Percentiles rank a stretch among this genome's conserved stretches.
Evolutionary conservation across 2,797 vertebrate species (phyloP).

Genomic region (Falco biarmicus): DNA sequence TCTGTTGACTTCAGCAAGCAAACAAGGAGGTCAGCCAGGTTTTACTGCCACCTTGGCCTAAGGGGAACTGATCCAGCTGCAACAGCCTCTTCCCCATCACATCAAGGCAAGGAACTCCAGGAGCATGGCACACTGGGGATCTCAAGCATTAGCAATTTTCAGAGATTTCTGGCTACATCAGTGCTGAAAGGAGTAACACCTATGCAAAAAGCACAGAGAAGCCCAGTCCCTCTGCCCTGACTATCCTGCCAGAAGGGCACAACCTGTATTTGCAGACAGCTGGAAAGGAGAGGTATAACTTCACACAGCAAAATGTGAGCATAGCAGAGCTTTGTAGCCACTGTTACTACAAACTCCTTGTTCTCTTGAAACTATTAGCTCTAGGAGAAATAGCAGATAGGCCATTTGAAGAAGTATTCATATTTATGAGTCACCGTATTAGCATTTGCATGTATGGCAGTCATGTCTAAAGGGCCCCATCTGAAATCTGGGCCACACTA

Average conservation of each 20-base stretch:
- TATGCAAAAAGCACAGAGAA: background rate
- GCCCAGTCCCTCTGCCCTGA: background rate
- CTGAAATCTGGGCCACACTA: background rate
- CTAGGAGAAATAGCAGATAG: background rate
- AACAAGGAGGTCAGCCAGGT: background rate
- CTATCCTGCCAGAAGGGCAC: background rate
- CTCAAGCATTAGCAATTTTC: background rate
- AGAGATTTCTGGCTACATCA: background rate
- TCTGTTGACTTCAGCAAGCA: background rate
- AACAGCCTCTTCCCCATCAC: background rate
- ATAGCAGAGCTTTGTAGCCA: background rate
- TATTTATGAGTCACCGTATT: background rate
- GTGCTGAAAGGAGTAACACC: background rate
- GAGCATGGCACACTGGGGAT: background rate
- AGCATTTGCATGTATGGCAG: background rate
- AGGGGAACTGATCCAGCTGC: background rate
- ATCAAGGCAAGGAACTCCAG: background rate
- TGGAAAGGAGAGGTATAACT: background rate
- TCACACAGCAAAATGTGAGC: fast-evolving
- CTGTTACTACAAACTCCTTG: background rate
- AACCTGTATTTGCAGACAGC: fast-evolving
- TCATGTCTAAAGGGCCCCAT: background rate
- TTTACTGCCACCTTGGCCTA: background rate
- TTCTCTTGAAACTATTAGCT: background rate
- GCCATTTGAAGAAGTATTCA: background rate